Percentiles rank a stretch among this genome's conserved stretches.
These are phyloP conservation scores for Zosterops borbonicus DNA, from an alignment of 2,113 vertebrate genomes.

Conservation along the genomic window DNA sequence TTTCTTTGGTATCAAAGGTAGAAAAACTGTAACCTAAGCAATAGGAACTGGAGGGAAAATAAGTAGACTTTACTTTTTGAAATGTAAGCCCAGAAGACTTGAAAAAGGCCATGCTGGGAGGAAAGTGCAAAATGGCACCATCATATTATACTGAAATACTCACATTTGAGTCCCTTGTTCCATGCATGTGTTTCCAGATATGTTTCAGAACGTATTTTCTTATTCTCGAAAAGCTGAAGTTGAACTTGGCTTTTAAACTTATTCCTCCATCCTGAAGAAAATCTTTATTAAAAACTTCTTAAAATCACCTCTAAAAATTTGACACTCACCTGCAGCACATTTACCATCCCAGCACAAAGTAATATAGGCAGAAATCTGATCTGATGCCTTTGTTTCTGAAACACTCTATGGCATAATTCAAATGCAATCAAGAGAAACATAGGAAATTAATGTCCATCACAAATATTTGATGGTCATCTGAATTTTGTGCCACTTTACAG, in stretches of 20 bases:
- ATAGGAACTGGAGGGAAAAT: neutral
- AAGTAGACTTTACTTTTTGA: neutral
- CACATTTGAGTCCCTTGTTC: neutral
- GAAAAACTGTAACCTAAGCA: neutral
- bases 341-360: neutral
- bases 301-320: neutral
- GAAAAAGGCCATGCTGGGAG: neutral
- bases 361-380: neutral
- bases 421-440: neutral
- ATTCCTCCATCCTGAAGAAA: neutral
- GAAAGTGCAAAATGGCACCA: neutral
- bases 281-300: neutral
- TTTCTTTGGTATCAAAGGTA: neutral
- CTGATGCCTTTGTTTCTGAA: neutral
- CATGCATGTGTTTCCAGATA: neutral
- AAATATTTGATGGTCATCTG: neutral
- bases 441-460: neutral
- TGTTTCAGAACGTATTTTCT: neutral
- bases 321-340: neutral
- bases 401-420: neutral
- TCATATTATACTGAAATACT: neutral
- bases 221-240: neutral
- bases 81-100: neutral
- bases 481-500: neutral
- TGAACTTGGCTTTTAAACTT: neutral